Evolutionary conservation across 2,888 invertebrate genomes (phyloP).

Genomic region (Antheraea yamamai): DNA sequence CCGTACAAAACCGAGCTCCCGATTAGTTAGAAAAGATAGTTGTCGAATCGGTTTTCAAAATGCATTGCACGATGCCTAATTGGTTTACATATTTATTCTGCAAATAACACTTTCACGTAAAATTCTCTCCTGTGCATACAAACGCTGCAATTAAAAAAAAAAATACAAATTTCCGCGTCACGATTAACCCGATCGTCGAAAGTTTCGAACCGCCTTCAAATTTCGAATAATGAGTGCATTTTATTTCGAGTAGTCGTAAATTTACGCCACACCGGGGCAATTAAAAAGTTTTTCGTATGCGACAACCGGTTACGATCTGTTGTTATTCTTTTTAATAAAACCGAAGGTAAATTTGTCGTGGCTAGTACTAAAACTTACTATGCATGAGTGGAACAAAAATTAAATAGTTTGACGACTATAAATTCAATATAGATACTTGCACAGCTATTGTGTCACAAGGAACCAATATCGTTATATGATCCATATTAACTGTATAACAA

Average conservation of each 20-base stretch:
- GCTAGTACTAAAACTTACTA: not conserved
- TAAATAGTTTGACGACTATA: too few species aligned
- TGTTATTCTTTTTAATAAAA: not conserved
- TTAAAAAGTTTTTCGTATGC: slow-evolving; percentile 70
- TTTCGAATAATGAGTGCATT: slow-evolving; percentile 70
- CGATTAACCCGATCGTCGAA: slow-evolving; percentile 54
- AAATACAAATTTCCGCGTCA: slow-evolving; percentile 34
- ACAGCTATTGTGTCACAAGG: too few species aligned
- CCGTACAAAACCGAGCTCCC: too few species aligned
- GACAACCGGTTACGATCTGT: slow-evolving; percentile 27
- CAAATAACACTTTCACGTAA: not conserved
- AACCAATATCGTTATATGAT: too few species aligned
- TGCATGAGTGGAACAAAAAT: too few species aligned
- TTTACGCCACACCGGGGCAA: slow-evolving; percentile 59
- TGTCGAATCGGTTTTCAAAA: not conserved
- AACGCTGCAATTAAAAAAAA: not conserved
- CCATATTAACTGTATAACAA: too few species aligned
- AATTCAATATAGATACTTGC: too few species aligned
- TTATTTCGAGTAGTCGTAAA: slow-evolving; percentile 69
- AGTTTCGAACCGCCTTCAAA: slow-evolving; percentile 58
- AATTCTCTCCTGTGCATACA: not conserved
- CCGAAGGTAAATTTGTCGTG: not conserved
- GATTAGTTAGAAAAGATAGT: not conserved
- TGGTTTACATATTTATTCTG: not conserved
- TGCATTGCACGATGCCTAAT: not conserved